Base-by-base conservation (phyloP, 2,888 invertebrate genomes). In the Biston stratarius region DNA sequence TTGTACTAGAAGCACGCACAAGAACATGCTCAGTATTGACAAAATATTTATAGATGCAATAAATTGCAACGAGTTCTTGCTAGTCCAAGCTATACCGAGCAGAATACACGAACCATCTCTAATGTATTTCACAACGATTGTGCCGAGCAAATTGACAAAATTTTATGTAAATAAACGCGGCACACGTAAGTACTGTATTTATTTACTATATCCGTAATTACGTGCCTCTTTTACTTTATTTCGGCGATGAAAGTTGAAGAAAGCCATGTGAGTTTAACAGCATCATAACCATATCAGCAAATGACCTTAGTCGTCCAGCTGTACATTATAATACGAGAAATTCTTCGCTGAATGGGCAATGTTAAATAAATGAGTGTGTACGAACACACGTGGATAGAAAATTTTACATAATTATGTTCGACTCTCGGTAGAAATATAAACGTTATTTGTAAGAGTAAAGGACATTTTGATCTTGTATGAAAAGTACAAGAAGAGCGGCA, bases 101-200 rank as follows among this genome's bases (percentile, higher is more conserved):
- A 12, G 42, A 15, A 81, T 77, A 79, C 81, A 81, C 80, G 77
- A 78, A 86, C 84, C 84, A 84, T 81, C 83, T 83, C 85, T 90
- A 87, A 88, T 85, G 83, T 73, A 73, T 76, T 70, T 70, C 73
- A 70, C 71, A 75, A 73, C 78, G 76, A 79, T 82, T 80, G 81
- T 71, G 69, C 79, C 77, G 69, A 79, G 74, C 72, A 81, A 82
- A 84, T 81, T 79, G 76, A 73, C 82, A 74, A 81, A 81, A 77
- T 69, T 67, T 69, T 76, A 78, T 77, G 77, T 76, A 79, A 79
- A 80, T 82, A 81, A 78, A 75, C 67, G 71, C 74, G 56, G 67
- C 55, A 61, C 74, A 71, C 73, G 72, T 72, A 75, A 72, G 66
- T 51, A 63, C 56, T 68, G 63, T 70, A 69, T 67, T 72, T 72